Evolutionary conservation across 2,113 vertebrate species (phyloP), one percentile per base, ranked within the genome.

Genomic region (Helogale parvula): DNA sequence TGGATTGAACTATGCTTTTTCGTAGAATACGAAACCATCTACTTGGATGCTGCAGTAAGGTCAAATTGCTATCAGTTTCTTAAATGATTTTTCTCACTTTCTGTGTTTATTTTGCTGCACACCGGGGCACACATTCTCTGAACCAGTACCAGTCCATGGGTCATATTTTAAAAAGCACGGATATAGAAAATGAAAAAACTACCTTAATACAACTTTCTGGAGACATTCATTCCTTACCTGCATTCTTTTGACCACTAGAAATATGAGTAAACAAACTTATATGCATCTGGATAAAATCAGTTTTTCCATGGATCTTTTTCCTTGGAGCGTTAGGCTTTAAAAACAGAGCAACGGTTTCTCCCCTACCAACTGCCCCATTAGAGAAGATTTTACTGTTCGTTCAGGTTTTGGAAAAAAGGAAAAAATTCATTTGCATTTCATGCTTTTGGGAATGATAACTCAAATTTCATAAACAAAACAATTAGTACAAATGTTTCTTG

Each of bases 391-490:
- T 85, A 90, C n/a, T 91, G 52, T 86, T 96, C 94, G 92, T 50
- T 68, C 60, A 86, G 74, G 71, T 76, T 96, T 76, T 93, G 86
- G 54, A 83, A 89, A 76, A 96, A 93, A 94, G 90, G 71, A 81
- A 79, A 47, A 25, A 69, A 83, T 94, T 93, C 94, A 95, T 89
- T 97, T 97, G 93, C 60, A 96, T 95, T 97, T 94, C 41, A 38
- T 97, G 87, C 89, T 98, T 89, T 95, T 16, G 86, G 92, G 50
- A 96, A 96, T 82, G 74, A 93, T 81, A 50, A 97, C 88, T 89
- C 68, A 98, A 92, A 94, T 97, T 97, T 96, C 94, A 97, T 89
- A 81, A 96, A 80, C 94, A 97, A 97, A 47, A 23, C 57, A 96
- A 71, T 88, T 65, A 29, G 69, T 90, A 90, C 90, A 96, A 94